Percentiles rank a stretch among this genome's conserved stretches.
Evolutionary conservation across 2,888 invertebrate genomes (phyloP).

Genomic region (Actias luna): DNA sequence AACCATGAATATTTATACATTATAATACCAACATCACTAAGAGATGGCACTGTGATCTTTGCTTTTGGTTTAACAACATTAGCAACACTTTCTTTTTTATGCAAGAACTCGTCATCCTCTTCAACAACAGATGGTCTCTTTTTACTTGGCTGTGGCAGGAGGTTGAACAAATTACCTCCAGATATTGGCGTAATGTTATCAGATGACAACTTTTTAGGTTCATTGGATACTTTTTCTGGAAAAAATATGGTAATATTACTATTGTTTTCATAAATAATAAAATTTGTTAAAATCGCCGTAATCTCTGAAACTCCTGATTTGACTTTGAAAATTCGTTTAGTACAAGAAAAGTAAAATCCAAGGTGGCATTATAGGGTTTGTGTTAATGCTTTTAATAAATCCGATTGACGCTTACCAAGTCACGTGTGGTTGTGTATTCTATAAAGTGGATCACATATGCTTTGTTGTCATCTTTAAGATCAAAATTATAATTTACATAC

Average conservation of each 20-base stretch:
- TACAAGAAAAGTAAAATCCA: not conserved
- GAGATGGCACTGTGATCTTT: slow-evolving; percentile 86
- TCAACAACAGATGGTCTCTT: slow-evolving; percentile 63
- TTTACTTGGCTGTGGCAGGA: slow-evolving; percentile 76
- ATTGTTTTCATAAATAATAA: too few species aligned
- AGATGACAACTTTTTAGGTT: not conserved
- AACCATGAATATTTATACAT: not conserved
- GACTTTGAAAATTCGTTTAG: not conserved
- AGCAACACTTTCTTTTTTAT: slow-evolving; percentile 75
- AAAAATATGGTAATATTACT: not conserved
- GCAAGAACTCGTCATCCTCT: slow-evolving; percentile 84
- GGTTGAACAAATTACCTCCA: slow-evolving; percentile 52
- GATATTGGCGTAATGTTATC: slow-evolving; percentile 17
- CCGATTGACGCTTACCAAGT: too few species aligned
- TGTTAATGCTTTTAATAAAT: not conserved
- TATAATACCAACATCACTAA: slow-evolving; percentile 79
- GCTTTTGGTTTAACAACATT: slow-evolving; percentile 74
- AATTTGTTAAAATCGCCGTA: too few species aligned
- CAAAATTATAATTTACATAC: not conserved
- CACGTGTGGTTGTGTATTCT: too few species aligned
- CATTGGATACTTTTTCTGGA: not conserved
- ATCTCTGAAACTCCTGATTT: too few species aligned
- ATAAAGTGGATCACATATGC: too few species aligned
- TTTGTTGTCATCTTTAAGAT: not conserved
- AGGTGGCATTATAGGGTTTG: not conserved